phyloP scores from a whole-genome alignment of 1,140 invertebrate species.

The Caenorhabditis brenneri region DNA sequence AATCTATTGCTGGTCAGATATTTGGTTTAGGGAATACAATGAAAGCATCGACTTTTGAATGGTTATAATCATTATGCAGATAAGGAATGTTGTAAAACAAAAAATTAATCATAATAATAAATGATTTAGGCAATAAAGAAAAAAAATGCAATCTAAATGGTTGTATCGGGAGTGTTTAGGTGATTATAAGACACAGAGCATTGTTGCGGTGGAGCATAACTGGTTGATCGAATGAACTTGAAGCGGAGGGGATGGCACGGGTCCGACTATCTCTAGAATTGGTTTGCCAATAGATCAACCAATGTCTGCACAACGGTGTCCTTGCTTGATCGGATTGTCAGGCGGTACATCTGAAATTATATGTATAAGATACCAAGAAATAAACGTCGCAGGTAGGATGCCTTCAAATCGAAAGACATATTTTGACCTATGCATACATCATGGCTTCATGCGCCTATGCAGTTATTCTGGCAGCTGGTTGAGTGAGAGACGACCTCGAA shows the following conservation, averaged over 20 bases:
- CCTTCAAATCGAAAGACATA: too few species aligned
- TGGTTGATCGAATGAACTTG: too few species aligned
- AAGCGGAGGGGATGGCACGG: neutral
- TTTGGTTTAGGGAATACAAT: neutral
- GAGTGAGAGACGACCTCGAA: too few species aligned
- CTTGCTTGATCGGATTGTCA: conserved; percentile 73
- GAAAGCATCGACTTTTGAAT: neutral
- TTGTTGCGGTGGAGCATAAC: conserved; percentile 75
- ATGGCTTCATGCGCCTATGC: too few species aligned
- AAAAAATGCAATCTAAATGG: neutral
- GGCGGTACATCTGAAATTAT: conserved; percentile 74
- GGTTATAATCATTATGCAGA: neutral
- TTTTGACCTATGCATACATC: too few species aligned
- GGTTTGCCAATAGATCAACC: conserved; percentile 72
- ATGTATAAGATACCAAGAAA: too few species aligned
- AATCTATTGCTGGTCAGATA: neutral
- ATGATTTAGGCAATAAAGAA: neutral
- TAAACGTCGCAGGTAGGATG: too few species aligned
- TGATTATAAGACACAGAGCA: conserved; percentile 18
- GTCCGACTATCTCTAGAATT: conserved; percentile 70
- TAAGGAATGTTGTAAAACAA: conserved; percentile 24
- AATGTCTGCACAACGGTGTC: conserved; percentile 72
- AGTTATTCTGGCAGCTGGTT: too few species aligned
- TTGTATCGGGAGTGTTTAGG: neutral
- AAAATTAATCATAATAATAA: neutral